A percentile compares a stretch with the other conserved stretches of the same genome.
Evolutionary conservation across 2,113 vertebrate species (phyloP).

Genomic region (Halichoeres trimaculatus): DNA sequence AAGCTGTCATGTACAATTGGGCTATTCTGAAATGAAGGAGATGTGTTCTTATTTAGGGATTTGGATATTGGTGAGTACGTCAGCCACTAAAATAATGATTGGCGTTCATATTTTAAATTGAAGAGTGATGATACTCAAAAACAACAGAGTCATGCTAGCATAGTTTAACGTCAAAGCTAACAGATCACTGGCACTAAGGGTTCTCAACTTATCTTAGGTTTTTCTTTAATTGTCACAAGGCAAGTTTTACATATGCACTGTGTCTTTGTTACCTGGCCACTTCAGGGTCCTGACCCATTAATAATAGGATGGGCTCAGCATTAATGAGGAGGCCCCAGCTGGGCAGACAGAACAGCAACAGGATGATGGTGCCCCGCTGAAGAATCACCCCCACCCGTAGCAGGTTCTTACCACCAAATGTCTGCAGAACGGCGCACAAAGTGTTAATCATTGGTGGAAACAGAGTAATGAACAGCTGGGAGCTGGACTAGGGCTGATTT

Average conservation of each 20-base stretch:
- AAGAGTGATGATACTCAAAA: no score
- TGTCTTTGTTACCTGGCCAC: constrained; percentile 87
- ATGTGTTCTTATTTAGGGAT: constrained; percentile 2
- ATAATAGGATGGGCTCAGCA: constrained; percentile 84
- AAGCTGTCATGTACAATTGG: constrained; percentile 90
- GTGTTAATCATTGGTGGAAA: constrained; percentile 20
- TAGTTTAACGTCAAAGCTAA: no score
- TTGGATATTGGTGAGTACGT: no score
- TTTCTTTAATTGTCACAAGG: no score
- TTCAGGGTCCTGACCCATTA: constrained; percentile 85
- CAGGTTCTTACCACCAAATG: constrained; percentile 88
- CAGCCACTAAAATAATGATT: no score
- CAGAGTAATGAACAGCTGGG: background rate
- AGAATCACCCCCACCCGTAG: constrained; percentile 90
- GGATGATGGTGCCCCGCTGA: constrained; percentile 86
- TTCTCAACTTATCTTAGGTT: no score
- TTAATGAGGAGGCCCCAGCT: constrained; percentile 94
- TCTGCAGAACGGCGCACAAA: constrained; percentile 76
- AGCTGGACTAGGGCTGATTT: background rate
- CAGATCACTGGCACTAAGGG: no score
- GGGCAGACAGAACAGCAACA: constrained; percentile 91
- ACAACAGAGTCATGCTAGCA: background rate
- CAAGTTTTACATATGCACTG: no score
- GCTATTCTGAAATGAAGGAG: constrained; percentile 85
- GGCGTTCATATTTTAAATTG: no score